Conservation (phyloP, 1,140 invertebrate genomes). For the Mactra quadrangularis region DNA sequence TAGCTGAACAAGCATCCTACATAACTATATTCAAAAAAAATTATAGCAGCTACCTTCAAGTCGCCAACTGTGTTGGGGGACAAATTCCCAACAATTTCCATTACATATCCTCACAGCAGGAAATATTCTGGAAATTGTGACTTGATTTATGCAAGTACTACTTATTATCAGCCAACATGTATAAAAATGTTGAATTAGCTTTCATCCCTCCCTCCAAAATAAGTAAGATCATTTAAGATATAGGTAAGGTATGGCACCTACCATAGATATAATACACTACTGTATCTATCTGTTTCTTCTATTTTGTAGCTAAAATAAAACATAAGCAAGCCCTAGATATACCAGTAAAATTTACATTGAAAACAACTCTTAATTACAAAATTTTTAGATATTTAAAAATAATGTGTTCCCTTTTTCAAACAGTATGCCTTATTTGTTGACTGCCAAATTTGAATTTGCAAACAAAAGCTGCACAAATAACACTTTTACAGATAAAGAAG, state of each 20-base stretch:
- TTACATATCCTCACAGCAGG: constrained; percentile 2
- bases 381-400: too few species aligned
- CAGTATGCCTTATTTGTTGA: too few species aligned
- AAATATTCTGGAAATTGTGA: constrained; percentile 22
- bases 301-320: constrained; percentile 47
- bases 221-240: too few species aligned
- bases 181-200: not conserved
- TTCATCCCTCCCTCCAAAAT: not conserved
- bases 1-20: too few species aligned
- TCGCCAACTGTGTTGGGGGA: constrained; percentile 56
- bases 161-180: not conserved
- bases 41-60: too few species aligned
- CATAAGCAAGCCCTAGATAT: constrained; percentile 12
- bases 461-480: too few species aligned
- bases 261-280: not conserved
- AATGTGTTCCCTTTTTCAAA: too few species aligned
- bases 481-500: too few species aligned
- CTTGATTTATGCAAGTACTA: not conserved
- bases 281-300: constrained; percentile 24
- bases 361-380: too few species aligned
- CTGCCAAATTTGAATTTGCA: too few species aligned
- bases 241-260: not conserved
- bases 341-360: too few species aligned
- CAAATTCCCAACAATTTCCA: constrained; percentile 56
- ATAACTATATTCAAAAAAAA: too few species aligned